These are phyloP conservation scores for Lucinisca nassula DNA, from an alignment of 2,888 invertebrate species.

Conservation along the genomic window DNA sequence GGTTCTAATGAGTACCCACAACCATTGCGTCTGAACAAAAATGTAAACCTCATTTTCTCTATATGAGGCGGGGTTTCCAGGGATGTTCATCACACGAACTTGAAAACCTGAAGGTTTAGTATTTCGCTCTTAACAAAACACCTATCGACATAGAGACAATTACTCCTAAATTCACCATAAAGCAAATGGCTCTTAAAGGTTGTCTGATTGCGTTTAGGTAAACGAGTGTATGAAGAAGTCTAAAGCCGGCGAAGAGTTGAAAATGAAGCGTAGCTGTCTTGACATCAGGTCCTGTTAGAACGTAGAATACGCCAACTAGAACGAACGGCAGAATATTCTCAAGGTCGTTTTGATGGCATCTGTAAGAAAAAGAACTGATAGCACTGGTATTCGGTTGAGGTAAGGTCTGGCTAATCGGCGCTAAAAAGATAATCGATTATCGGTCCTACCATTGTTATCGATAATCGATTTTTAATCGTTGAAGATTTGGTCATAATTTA, in stretches of 20 bases:
- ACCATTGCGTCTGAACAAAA: too few relatives aligned
- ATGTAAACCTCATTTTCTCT: too few relatives aligned
- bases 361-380: constrained; percentile 84
- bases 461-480: too few relatives aligned
- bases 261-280: constrained; percentile 90
- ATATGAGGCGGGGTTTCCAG: too few relatives aligned
- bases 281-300: constrained; percentile 90
- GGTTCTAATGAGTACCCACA: too few relatives aligned
- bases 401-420: too few relatives aligned
- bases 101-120: too few relatives aligned
- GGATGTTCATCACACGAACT: too few relatives aligned
- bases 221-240: constrained; percentile 91
- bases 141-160: constrained; percentile 89
- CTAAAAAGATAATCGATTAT: too few relatives aligned
- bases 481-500: too few relatives aligned
- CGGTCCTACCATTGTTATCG: too few relatives aligned
- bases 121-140: constrained; percentile 37
- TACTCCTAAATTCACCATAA: constrained; percentile 87
- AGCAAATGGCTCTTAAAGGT: constrained; percentile 89
- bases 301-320: constrained; percentile 90
- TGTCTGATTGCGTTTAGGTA: constrained; percentile 90
- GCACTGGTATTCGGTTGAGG: too few relatives aligned
- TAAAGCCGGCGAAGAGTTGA: constrained; percentile 90
- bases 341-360: constrained; percentile 92
- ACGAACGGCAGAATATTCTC: constrained; percentile 92